Evolutionary conservation across 1,140 invertebrate genomes (phyloP), one percentile per base, ranked within the genome.

Genomic region (Pissodes strobi): DNA sequence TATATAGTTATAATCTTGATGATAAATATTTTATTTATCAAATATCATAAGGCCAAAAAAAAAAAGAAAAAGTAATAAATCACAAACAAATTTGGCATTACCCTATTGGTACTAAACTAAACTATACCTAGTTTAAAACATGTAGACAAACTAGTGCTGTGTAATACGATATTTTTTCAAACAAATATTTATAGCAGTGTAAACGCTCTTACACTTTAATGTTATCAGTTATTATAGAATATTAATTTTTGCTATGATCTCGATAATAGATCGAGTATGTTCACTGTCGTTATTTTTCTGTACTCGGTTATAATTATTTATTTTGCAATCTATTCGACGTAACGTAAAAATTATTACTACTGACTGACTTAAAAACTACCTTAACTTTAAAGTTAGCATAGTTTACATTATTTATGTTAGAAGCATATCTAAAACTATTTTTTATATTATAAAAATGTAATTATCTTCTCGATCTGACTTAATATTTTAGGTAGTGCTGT

Each of bases 311-410:
- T 56, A 21, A 23, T 21, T 46, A 56, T 56, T 56, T 39, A 39
- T 39, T 37, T 38, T 37, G 19, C 30, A 19, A 9, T 19, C n/a
- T 49, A 22, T 12, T 38, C 22, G n/a, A 41, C 13, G 17, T 18
- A 21, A 46, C 22, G 13, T 34, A 13, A 34, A 46, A 58, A 18
- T 30, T 58, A 45, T 46, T 46, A 45, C 25, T 58, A 46, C 39
- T 58, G 56, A 58, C 56, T 58, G 56, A 58, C 56, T 58, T 57
- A 57, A 57, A 43, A 13, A 49, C 22, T 43, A 43, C 13, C 52
- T 56, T 56, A 56, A 56, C 21, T 41, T 56, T 56, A 41, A 56
- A 56, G 17, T 56, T 56, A 41, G 2, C 13, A 10, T 48, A 48
- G 45, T 48, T 48, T 10, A 23, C 22, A 13, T n/a, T 52, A 52